Percentiles rank a stretch among this genome's conserved stretches.
Evolutionary conservation across 2,113 vertebrate genomes (phyloP).

Genomic region (Typhlomys cinereus): DNA sequence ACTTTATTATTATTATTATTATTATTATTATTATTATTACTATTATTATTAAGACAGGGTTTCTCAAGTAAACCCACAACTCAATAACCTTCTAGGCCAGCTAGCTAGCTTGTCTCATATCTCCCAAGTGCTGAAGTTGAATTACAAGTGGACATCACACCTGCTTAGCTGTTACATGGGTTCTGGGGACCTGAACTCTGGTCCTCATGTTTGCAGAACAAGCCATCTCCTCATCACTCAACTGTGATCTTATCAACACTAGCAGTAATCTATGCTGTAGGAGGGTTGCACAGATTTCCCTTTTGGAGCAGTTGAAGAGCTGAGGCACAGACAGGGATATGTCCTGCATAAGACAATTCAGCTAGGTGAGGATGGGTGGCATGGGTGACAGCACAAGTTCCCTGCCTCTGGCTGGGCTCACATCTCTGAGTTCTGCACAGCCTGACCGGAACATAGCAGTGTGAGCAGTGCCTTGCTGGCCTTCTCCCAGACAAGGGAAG

Average conservation of each 20-base stretch:
- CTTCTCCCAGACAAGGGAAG: neutral
- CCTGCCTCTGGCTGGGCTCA: neutral
- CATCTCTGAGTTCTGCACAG: fast-evolving
- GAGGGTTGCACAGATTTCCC: neutral
- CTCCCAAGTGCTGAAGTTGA: too few species aligned
- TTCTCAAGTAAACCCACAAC: too few species aligned
- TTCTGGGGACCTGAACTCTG: too few species aligned
- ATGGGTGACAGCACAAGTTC: neutral
- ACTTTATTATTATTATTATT: too few species aligned
- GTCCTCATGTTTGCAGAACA: too few species aligned
- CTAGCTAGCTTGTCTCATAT: too few species aligned
- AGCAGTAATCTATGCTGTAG: neutral
- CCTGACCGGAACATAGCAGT: neutral
- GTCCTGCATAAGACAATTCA: neutral
- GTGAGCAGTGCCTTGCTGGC: neutral
- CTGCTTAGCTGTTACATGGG: too few species aligned
- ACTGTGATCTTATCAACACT: neutral
- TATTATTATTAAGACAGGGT: too few species aligned
- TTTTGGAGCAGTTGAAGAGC: neutral
- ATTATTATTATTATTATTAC: too few species aligned
- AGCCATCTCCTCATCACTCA: too few species aligned
- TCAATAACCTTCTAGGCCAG: too few species aligned
- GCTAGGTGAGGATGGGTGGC: neutral
- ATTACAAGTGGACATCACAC: too few species aligned
- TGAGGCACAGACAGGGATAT: neutral